Evolutionary conservation across 1,140 invertebrate genomes (phyloP), one percentile per base, ranked within the genome.

Genomic region (Heliconius hewitsoni): DNA sequence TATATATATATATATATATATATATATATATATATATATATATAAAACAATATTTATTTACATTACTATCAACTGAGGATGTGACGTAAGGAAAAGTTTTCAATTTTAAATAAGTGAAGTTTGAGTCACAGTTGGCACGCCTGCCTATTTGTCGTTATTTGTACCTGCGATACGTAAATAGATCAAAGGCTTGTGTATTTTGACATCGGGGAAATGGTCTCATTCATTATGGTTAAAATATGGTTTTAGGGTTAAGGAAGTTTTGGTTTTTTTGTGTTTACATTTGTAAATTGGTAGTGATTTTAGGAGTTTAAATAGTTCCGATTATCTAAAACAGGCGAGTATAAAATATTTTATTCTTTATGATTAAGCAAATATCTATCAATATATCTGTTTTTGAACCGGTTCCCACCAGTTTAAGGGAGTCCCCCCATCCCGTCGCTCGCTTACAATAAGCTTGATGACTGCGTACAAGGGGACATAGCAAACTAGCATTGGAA

Each of bases 381-480:
- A 37, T 6, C 34, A 37, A 37, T 37, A 37, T 37, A 37, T 37
- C 0, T n/a, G 0, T 1, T 30, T 66, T 66, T 30, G 60, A 66
- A 66, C 23, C 11, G 27, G 60, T 66, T 66, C 2, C 57, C 23
- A 23, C 19, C 8, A 60, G 3, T 23, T n/a, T 23, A 8, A 60
- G n/a, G 5, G 23, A n/a, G 34, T 84, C 89, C 88, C 87, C 83
- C 46, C 37, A 84, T 91, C 89, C 87, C 88, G 89, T 89, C 87
- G 88, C 80, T 74, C 76, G 79, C 82, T 84, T 87, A 73, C 55
- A n/a, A 83, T 90, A 84, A 84, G 80, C 82, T 60, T 74, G 81
- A n/a, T 81, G 85, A 83, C 89, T 89, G 88, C 88, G 89, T 91
- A 90, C 84, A 84, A 77, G 85, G 87, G 89, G 89, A 86, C 71